Percentiles rank a stretch among this genome's conserved stretches.
These are phyloP conservation scores for Oreochromis tanganicae DNA, from an alignment of 2,113 vertebrate genomes.

Conservation along the genomic window DNA sequence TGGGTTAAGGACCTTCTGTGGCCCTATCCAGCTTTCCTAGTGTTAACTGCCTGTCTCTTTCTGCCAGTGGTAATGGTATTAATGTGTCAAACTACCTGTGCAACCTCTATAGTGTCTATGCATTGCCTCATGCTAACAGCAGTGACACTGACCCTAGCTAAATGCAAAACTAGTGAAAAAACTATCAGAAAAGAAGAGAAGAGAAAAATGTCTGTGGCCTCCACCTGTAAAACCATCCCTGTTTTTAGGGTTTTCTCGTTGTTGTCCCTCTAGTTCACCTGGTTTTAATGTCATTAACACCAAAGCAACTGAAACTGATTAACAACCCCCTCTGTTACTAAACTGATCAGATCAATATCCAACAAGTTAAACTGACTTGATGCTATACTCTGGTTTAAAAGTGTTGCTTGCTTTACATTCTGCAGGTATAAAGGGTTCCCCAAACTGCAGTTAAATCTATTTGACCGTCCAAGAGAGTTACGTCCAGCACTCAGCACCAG, in stretches of 20 bases:
- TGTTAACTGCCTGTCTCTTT: background rate
- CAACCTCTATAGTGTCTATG: background rate
- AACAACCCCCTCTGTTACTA: background rate
- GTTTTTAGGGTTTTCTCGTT: background rate
- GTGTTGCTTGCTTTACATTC: background rate
- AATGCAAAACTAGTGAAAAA: background rate
- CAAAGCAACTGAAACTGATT: background rate
- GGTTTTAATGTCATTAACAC: background rate
- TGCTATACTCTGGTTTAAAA: background rate
- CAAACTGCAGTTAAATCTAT: conserved; percentile 80
- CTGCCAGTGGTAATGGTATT: background rate
- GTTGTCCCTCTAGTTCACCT: background rate
- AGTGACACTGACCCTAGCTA: background rate
- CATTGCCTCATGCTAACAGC: background rate
- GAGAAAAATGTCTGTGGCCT: fast-evolving
- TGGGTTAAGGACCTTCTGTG: background rate
- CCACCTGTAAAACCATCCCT: background rate
- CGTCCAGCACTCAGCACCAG: conserved; percentile 79
- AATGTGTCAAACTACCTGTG: background rate
- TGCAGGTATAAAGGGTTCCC: conserved; percentile 90
- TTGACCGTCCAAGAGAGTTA: conserved; percentile 84
- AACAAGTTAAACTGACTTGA: background rate
- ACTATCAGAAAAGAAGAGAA: background rate
- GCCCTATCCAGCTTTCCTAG: background rate
- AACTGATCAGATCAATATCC: background rate